A percentile compares a stretch with the other conserved stretches of the same genome.
phyloP scores from a whole-genome alignment of 2,797 vertebrate genomes.

The Helarctos malayanus region DNA sequence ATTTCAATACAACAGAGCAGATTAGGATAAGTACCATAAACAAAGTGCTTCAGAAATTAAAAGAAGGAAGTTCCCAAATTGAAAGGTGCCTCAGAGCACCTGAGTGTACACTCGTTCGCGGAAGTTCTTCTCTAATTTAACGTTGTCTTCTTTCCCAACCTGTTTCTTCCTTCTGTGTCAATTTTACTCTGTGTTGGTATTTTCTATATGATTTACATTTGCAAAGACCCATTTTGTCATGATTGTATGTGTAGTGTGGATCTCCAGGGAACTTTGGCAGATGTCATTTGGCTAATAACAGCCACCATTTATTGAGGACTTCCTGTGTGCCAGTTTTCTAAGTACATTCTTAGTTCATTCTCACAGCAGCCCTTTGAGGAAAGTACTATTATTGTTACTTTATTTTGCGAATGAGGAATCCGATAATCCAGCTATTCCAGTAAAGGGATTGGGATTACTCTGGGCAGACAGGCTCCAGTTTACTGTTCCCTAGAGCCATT shows the following conservation, averaged over 20 bases:
- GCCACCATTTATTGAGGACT: not conserved
- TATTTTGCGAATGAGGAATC: slow-evolving; percentile 59
- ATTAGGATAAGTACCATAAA: not conserved
- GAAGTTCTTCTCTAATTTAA: not conserved
- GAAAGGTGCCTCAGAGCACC: not conserved
- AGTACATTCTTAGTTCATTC: slow-evolving; percentile 15
- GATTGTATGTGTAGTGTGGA: too few species aligned
- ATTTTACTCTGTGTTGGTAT: not conserved
- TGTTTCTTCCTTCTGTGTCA: not conserved
- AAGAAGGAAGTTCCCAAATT: not conserved
- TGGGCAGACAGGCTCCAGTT: not conserved
- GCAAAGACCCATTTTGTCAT: not conserved
- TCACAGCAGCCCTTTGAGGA: not conserved
- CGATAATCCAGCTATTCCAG: not conserved
- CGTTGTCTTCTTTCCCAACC: not conserved
- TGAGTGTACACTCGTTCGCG: rapidly evolving
- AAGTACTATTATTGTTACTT: not conserved
- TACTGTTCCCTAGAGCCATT: not conserved
- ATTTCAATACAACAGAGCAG: not conserved
- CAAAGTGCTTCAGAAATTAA: not conserved
- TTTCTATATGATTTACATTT: not conserved
- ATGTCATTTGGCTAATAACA: not conserved
- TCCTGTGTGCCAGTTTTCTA: not conserved
- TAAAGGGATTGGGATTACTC: not conserved
- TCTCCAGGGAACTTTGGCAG: not conserved